Conservation (phyloP, 1,140 invertebrate genomes). For the Ladona fulva region DNA sequence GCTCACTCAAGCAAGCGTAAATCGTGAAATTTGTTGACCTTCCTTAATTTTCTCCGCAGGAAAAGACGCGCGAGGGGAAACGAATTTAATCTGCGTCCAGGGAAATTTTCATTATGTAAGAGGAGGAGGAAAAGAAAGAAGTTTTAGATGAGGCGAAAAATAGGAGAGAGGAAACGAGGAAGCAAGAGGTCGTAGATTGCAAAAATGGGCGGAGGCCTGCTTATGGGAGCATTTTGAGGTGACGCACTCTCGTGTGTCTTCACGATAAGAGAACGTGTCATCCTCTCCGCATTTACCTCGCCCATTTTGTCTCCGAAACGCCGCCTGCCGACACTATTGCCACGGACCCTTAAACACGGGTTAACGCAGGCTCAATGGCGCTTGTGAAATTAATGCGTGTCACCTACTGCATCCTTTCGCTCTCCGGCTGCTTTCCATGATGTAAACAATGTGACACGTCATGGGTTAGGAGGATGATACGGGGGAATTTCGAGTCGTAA, state of each 20-base stretch:
- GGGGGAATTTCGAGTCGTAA: neutral
- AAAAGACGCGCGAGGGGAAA: too few species aligned
- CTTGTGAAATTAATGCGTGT: neutral
- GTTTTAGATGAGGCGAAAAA: neutral
- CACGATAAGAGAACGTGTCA: neutral
- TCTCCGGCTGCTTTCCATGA: neutral
- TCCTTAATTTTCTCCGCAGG: too few species aligned
- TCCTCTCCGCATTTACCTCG: neutral
- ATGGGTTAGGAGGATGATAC: neutral
- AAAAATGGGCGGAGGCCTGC: too few species aligned
- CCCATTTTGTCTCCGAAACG: neutral
- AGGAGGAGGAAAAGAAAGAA: too few species aligned
- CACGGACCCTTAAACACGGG: neutral
- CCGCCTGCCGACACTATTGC: neutral
- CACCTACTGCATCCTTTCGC: neutral
- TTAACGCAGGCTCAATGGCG: neutral
- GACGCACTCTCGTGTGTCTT: neutral
- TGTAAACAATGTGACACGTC: neutral
- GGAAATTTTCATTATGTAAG: too few species aligned
- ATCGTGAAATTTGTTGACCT: too few species aligned
- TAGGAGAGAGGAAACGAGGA: neutral
- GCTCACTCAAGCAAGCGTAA: too few species aligned
- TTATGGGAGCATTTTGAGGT: neutral
- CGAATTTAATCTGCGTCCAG: too few species aligned
- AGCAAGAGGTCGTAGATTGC: too few species aligned